Percentiles rank a stretch among this genome's conserved stretches.
phyloP scores from a whole-genome alignment of 2,797 vertebrate genomes.

The Pachyuromys duprasi region DNA sequence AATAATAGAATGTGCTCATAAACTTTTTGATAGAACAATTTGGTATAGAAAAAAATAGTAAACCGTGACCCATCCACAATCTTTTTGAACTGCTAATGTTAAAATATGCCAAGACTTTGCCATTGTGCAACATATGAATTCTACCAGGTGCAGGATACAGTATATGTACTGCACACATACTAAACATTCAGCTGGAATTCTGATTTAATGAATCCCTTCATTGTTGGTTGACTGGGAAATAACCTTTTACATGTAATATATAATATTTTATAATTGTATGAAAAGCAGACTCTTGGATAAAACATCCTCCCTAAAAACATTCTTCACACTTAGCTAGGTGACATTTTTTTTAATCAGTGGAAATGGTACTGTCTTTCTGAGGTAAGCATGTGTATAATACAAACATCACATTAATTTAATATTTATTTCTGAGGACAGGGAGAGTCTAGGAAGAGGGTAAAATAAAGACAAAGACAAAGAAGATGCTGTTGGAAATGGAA shows the following conservation, averaged over 20 bases:
- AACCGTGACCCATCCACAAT: background rate
- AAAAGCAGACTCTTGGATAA: slow-evolving; percentile 39
- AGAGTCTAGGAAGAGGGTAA: background rate
- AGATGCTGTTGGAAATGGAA: background rate
- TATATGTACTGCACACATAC: background rate
- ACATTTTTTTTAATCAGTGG: background rate
- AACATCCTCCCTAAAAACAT: background rate
- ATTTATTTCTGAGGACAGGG: background rate
- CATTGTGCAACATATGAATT: background rate
- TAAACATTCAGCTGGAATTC: background rate
- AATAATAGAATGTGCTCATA: background rate
- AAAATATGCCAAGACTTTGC: background rate
- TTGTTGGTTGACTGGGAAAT: background rate
- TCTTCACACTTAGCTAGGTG: background rate
- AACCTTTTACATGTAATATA: background rate
- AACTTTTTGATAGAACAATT: background rate
- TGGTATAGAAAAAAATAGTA: no score
- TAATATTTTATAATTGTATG: slow-evolving; percentile 26
- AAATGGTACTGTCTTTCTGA: background rate
- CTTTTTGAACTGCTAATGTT: background rate
- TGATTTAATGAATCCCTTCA: background rate
- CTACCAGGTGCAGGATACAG: fast-evolving
- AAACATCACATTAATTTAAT: background rate
- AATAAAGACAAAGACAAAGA: background rate
- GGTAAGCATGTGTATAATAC: background rate